These are phyloP conservation scores for Lithophane semibrunnea DNA, from an alignment of 2,888 invertebrate genomes.

Conservation along the genomic window DNA sequence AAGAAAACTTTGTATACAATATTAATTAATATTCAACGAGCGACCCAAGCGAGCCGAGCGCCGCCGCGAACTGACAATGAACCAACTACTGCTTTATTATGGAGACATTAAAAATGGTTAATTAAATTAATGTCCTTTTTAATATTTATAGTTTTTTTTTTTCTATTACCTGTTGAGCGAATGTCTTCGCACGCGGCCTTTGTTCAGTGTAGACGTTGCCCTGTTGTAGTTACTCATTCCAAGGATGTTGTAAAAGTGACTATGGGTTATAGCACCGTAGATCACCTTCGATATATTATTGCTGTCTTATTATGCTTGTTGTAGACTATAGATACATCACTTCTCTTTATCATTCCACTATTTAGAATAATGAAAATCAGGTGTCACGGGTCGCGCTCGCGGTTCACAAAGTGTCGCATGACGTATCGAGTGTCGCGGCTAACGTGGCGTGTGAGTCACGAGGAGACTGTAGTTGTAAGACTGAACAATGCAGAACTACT, in stretches of 20 bases:
- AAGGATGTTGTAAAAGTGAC: too few species aligned
- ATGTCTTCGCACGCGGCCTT: background rate
- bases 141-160: background rate
- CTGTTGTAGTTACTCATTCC: too few species aligned
- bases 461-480: background rate
- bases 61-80: conserved; percentile 22
- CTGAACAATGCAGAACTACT: background rate
- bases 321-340: too few species aligned
- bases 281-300: too few species aligned
- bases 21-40: conserved; percentile 56
- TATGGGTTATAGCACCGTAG: too few species aligned
- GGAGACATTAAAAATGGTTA: conserved; percentile 4
- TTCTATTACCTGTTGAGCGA: background rate
- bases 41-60: conserved; percentile 4
- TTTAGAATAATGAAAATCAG: too few species aligned
- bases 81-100: conserved; percentile 16
- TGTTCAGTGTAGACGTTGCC: too few species aligned
- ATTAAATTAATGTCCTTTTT: conserved; percentile 15
- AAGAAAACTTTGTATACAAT: conserved; percentile 56
- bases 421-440: background rate
- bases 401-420: background rate
- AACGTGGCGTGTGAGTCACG: background rate
- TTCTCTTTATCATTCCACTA: too few species aligned
- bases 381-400: background rate
- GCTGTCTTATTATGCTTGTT: too few species aligned